Base-by-base conservation (phyloP, 2,888 invertebrate species). In the Theretra japonica region DNA sequence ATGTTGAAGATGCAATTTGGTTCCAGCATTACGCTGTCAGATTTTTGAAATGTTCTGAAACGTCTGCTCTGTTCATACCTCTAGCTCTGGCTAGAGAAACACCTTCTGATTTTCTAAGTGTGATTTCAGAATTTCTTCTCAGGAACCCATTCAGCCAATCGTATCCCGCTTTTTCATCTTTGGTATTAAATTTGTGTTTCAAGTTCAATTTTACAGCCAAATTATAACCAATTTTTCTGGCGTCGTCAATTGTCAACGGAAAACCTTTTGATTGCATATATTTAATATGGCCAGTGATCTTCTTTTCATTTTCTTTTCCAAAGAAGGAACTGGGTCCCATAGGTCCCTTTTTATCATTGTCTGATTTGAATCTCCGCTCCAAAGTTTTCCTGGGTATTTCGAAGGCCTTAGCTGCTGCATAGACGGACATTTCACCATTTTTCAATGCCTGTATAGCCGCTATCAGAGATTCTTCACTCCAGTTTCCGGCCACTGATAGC, bases 1-100 rank as follows among this genome's bases (percentile, higher is more conserved):
- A 79, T 77, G 69, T 79, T 77, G 62, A 70, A 79, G 17, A 79
- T 69, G 15, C 30, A 33, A 8, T 57, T 68, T 15, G 75, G 75
- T 70, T 74, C 74, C 56, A 72, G 33, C 30, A 76, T 68, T 58
- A 74, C 11, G 15, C 73, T 30, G 74, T 77, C 75, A 78, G 62
- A 21, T 76, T 48, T 25, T 73, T 23, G 72, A 74, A 79, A 60
- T 73, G 76, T 2, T 19, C 41, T 15, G 73, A 48, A n/a, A 75
- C 73, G 68, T 77, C 70, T 53, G 41, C 41, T 70, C 69, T 69
- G 65, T 75, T 75, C 33, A 77, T 58, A 17, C 69, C 74, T 41
- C 74, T 57, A 33, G 50, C 57, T 48, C 77, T 57, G 11, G 73
- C 74, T 3, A 69, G 7, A 17, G 76, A 78, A 1, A 74, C 70